Base-by-base conservation (phyloP, 2,888 invertebrate genomes). In the Coleophora deauratella region DNA sequence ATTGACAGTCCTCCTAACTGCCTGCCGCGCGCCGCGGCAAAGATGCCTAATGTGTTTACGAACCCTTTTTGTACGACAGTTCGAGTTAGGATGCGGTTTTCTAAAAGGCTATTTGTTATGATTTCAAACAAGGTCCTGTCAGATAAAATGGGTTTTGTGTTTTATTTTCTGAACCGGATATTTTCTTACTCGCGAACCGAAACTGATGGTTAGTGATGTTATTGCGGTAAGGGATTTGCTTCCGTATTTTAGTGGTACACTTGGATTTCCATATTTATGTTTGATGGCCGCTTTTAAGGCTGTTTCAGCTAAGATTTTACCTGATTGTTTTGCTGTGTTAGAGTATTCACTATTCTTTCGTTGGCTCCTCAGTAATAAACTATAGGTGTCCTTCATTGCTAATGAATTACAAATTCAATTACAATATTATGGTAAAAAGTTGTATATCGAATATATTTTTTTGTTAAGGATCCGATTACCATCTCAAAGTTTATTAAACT, bases 21-120 rank as follows among this genome's bases (percentile, higher is more conserved):
- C 54, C 73, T 71, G 69, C 54, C 64, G 62, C 66, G 58, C 62
- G 68, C 67, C 59, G 69, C 59, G 64, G 72, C 64, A 65, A 76
- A 80, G 79, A 82, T 79, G 77, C 79, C 77, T 80, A 76, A 78
- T 76, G 73, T 76, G 73, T 77, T 72, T 72, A 68, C 68, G 59
- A 68, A 73, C 63, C 72, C 75, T 76, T 76, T 77, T 76, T 72
- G 71, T 73, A 77, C 66, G 80, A 77, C 77, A 76, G 72, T 77
- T 70, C 57, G 68, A 74, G 71, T 66, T 58, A 65, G 72, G 75
- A 76, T 80, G 81, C 70, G 81, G 79, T 81, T 80, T 79, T 75
- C 72, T 77, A 78, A 77, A 80, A 75, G 73, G 79, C 81, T 74
- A 80, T 82, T 80, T 78, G 78, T 81, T 82, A 82, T 81, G 80